Percentiles rank a stretch among this genome's conserved stretches.
These are phyloP conservation scores for Triplophysa yarkandensis DNA, from an alignment of 2,797 vertebrate genomes.

Conservation along the genomic window DNA sequence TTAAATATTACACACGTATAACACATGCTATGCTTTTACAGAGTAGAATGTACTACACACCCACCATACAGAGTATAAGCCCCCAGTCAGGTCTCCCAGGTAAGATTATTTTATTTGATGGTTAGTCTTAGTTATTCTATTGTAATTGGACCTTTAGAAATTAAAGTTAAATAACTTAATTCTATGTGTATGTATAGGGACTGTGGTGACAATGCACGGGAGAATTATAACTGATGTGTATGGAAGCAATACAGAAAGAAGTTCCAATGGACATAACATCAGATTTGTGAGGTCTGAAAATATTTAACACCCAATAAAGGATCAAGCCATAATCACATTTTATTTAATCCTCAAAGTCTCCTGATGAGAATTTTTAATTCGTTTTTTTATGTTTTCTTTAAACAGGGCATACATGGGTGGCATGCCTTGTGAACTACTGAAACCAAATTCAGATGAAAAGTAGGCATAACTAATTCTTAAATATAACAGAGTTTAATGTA, in stretches of 20 bases:
- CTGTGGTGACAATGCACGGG: conserved; percentile 74
- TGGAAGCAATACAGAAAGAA: conserved; percentile 77
- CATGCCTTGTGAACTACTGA: conserved; percentile 83
- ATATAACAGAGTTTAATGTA: neutral
- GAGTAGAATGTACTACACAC: conserved; percentile 69
- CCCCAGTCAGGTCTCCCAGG: conserved; percentile 80
- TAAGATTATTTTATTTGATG: conserved; percentile 49
- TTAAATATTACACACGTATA: neutral
- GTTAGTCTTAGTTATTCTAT: neutral
- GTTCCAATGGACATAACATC: conserved; percentile 75
- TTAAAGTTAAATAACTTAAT: neutral
- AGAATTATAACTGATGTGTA: conserved; percentile 79
- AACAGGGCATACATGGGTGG: conserved; percentile 82
- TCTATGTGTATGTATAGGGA: conserved; percentile 64
- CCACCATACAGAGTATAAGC: conserved; percentile 68
- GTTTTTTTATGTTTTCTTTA: neutral
- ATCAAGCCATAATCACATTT: neutral
- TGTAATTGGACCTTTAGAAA: neutral
- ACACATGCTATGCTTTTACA: conserved; percentile 60
- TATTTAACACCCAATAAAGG: neutral
- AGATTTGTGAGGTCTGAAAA: conserved; percentile 79
- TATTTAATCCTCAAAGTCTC: neutral
- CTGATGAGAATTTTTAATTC: neutral
- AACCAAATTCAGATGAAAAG: conserved; percentile 80
- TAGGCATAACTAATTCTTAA: conserved; percentile 74